Percentiles rank a stretch among this genome's conserved stretches.
These are phyloP conservation scores for Spinus pinus DNA, from an alignment of 2,797 vertebrate genomes.

Conservation along the genomic window DNA sequence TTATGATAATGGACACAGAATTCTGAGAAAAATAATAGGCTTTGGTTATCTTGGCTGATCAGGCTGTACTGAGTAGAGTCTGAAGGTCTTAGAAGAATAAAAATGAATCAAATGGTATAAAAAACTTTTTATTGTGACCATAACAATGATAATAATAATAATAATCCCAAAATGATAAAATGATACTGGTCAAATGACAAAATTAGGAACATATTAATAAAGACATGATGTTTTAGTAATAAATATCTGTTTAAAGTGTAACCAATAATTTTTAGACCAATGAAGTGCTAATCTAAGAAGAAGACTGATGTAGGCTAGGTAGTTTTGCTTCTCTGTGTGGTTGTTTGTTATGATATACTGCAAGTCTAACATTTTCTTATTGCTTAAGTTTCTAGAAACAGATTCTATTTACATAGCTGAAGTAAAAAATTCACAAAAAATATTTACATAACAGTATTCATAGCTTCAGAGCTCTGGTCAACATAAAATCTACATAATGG, in stretches of 20 bases:
- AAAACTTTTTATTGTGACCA: background rate
- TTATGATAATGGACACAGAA: background rate
- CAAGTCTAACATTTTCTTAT: constrained; percentile 10
- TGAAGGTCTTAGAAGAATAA: background rate
- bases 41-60: background rate
- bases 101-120: background rate
- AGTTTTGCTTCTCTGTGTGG: background rate
- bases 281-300: background rate
- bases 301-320: background rate
- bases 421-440: background rate
- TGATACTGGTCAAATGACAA: background rate
- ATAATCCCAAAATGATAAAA: background rate
- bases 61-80: background rate
- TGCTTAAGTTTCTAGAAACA: constrained; percentile 29
- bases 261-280: background rate
- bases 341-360: background rate
- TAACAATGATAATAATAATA: background rate
- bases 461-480: background rate
- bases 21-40: background rate
- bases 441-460: background rate
- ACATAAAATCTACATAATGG: background rate
- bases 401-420: background rate
- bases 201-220: background rate
- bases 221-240: background rate
- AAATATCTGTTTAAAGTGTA: background rate